A percentile compares a stretch with the other conserved stretches of the same genome.
Conservation (phyloP, 2,888 invertebrate genomes). For the Caprella mutica region DNA sequence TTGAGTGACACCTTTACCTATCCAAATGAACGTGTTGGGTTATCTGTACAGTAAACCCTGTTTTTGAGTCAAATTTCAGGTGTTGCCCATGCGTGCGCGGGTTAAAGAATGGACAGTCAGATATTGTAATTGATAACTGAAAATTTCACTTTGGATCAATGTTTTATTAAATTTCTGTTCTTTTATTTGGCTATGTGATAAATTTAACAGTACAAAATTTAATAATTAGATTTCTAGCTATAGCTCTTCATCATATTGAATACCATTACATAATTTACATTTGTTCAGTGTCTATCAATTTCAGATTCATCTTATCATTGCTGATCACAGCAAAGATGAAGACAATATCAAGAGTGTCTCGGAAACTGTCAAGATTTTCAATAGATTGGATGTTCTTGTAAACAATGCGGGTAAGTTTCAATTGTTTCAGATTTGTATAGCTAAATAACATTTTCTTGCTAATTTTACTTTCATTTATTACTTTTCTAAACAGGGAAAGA, state of each 20-base stretch:
- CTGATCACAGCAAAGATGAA: conserved; percentile 58
- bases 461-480: too few relatives aligned
- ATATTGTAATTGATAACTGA: neutral
- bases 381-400: conserved; percentile 66
- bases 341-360: conserved; percentile 61
- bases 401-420: conserved; percentile 52
- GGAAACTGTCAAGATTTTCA: conserved; percentile 60
- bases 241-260: neutral
- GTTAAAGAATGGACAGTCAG: too few relatives aligned
- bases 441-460: too few relatives aligned
- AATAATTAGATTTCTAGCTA: neutral
- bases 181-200: neutral
- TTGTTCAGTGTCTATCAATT: neutral
- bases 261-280: neutral
- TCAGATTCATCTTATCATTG: conserved; percentile 38
- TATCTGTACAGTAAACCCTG: too few relatives aligned
- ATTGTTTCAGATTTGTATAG: too few relatives aligned
- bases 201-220: too few relatives aligned
- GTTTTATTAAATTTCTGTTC: neutral
- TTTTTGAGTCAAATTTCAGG: too few relatives aligned
- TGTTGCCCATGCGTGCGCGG: too few relatives aligned
- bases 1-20: too few relatives aligned
- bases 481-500: too few relatives aligned
- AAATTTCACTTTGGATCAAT: neutral
- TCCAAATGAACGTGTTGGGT: too few relatives aligned